Base-by-base conservation (phyloP, 2,888 invertebrate genomes). In the Cheilosia urbana region DNA sequence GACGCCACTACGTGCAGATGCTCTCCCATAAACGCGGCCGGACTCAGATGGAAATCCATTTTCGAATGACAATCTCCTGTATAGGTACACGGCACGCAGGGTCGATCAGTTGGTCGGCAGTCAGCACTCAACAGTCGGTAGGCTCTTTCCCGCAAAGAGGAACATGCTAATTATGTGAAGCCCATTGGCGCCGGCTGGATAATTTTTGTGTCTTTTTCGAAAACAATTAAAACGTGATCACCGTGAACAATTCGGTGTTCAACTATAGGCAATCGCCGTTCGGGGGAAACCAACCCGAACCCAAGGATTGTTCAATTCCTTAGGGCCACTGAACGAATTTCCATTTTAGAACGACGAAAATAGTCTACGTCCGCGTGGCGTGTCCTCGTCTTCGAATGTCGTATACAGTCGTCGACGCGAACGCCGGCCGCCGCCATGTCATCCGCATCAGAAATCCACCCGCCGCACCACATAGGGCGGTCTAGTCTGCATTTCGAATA, bases 211-310 rank as follows among this genome's bases (percentile, higher is more conserved):
- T 80, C 85, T 60, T 57, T 75, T 71, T 80, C 66, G 40, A 72
- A 78, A 85, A 85, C 85, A 85, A 85, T 85, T 85, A 85, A 85
- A 85, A 85, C 85, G 85, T 85, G 85, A 85, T 85, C 85, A 85
- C 81, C 60, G 55, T 85, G 57, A 81, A 77, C 85, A 85, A 85
- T 85, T 81, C 60, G 81, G 66, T 76, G 53, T 76, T 71, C 80
- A 80, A 69, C 51, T 47, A 58, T 47, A 58, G 75, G 49, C 65
- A 55, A 77, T 72, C 21, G 47, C 27, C 40, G 69, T 66, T 53
- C 60, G 65, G 47, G 60, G 65, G 60, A 57, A 66, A 62, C 55
- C 58, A 71, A 81, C 68, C 72, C 81, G 77, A 71, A 81, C 68
- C 72, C 81, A 85, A 85, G 85, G 85, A 85, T 71, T 69, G 57